Conservation (phyloP, 2,113 vertebrate species). For the Clupea harengus region DNA sequence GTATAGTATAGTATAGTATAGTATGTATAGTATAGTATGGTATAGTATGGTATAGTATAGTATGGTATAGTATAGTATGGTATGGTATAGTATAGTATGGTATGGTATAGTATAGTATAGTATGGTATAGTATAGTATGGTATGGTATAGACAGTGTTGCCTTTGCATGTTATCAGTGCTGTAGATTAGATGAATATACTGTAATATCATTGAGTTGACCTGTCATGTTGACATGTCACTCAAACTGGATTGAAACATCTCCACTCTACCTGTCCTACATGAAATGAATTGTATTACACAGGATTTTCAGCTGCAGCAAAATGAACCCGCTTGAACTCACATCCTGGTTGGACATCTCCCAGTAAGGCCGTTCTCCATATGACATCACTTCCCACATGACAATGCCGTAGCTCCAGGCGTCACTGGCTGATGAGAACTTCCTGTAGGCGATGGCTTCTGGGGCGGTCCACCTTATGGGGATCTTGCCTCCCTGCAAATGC, state of each 20-base stretch:
- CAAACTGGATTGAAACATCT: background rate
- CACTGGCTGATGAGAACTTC: slow-evolving; percentile 93
- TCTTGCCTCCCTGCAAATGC: slow-evolving; percentile 88
- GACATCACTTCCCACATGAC: slow-evolving; percentile 99
- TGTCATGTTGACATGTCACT: background rate
- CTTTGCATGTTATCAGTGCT: too few relatives aligned
- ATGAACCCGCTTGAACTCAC: slow-evolving; percentile 73
- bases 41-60: too few relatives aligned
- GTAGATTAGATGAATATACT: too few relatives aligned
- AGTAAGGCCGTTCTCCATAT: slow-evolving; percentile 91
- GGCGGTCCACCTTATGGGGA: slow-evolving; percentile 93
- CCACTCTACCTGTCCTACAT: background rate
- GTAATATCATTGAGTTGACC: background rate
- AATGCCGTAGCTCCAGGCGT: slow-evolving; percentile 95
- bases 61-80: background rate
- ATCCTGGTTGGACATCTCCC: slow-evolving; percentile 99
- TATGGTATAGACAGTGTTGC: too few relatives aligned
- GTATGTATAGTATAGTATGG: too few relatives aligned
- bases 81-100: background rate
- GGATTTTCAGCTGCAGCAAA: background rate
- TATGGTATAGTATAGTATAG: too few relatives aligned
- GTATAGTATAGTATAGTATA: background rate
- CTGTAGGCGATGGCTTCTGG: slow-evolving; percentile 93
- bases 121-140: too few relatives aligned
- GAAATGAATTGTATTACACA: background rate